Conservation (phyloP, 92 coral and sea anemone species). For the Bergia sp. region DNA sequence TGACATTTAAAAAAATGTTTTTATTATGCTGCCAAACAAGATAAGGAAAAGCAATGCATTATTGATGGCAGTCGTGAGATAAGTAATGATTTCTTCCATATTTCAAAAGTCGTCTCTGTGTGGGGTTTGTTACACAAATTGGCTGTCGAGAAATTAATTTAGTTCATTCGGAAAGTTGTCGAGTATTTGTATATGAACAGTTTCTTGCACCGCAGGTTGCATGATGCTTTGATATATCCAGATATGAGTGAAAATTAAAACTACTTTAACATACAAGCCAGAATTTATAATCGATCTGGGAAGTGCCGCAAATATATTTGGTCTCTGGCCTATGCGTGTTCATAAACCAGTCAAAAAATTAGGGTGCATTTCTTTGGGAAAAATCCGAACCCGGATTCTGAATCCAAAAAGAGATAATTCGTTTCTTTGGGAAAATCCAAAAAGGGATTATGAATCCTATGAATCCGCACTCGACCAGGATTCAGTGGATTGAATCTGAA, state of each 20-base stretch:
- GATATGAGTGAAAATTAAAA: neutral
- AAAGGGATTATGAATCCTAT: no score
- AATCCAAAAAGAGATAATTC: no score
- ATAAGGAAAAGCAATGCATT: neutral
- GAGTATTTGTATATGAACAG: neutral
- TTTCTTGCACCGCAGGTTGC: neutral
- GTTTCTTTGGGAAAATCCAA: no score
- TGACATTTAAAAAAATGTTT: neutral
- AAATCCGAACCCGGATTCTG: no score
- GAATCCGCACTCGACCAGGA: no score
- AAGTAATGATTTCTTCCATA: neutral
- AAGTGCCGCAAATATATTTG: no score
- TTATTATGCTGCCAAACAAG: neutral
- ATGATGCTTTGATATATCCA: neutral
- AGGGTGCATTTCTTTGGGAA: no score
- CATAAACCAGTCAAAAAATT: no score
- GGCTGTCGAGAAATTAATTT: slow-evolving; percentile 10
- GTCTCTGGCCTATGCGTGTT: no score
- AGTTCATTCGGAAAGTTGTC: neutral
- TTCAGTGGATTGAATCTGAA: no score
- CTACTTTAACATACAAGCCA: neutral
- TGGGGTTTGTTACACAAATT: neutral
- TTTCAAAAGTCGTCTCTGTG: neutral
- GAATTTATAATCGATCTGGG: no score
- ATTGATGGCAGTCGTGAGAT: neutral